Percentiles rank a stretch among this genome's conserved stretches.
Conservation (phyloP, 2,888 invertebrate species). For the Acheta domesticus region DNA sequence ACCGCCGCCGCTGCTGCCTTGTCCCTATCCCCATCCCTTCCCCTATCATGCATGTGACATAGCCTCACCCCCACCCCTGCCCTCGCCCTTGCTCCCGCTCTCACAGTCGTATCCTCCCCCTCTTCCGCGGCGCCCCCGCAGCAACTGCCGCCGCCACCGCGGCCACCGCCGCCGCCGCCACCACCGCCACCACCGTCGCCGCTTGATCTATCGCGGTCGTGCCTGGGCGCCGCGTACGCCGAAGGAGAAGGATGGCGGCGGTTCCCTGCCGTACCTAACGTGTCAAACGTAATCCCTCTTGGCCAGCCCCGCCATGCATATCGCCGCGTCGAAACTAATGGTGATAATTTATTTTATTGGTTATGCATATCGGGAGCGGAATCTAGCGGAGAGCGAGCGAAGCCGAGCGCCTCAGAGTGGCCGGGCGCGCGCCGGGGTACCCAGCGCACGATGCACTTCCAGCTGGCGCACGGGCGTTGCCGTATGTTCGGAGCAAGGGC, state of each 20-base stretch:
- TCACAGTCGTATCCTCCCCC: no score
- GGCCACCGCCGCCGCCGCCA: not conserved
- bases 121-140: no score
- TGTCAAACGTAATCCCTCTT: slow-evolving; percentile 8
- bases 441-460: not conserved
- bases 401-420: not conserved
- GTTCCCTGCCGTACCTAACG: slow-evolving; percentile 7
- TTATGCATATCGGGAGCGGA: not conserved
- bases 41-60: no score
- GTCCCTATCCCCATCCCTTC: no score
- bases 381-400: not conserved
- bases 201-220: not conserved
- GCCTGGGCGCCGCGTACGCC: not conserved
- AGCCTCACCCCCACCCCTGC: no score
- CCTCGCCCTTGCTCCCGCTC: no score
- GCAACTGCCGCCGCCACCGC: no score
- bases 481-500: not conserved
- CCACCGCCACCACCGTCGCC: not conserved
- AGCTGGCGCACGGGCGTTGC: not conserved
- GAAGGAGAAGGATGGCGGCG: slow-evolving; percentile 9
- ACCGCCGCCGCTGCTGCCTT: no score
- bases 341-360: slow-evolving; percentile 9
- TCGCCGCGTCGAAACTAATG: slow-evolving; percentile 9
- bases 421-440: not conserved
- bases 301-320: slow-evolving; percentile 1